Evolutionary conservation across 2,797 vertebrate species (phyloP).

Genomic region (Enteromius viviparus): DNA sequence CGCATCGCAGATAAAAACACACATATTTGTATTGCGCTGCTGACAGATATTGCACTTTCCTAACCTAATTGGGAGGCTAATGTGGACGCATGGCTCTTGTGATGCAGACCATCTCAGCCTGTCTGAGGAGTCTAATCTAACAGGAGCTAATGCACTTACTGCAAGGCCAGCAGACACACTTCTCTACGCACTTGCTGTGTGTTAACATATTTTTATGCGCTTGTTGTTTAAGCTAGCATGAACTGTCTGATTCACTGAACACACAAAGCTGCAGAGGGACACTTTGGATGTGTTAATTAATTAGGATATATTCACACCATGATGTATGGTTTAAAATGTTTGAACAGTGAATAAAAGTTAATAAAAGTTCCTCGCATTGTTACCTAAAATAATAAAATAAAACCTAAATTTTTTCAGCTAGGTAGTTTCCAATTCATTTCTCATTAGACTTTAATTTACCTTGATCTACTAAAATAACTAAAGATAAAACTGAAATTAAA

Average conservation of each 20-base stretch:
- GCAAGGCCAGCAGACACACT: conserved; percentile 40
- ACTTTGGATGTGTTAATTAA: not conserved
- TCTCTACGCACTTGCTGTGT: conserved; percentile 29
- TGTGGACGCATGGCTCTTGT: conserved; percentile 89
- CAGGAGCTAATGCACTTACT: conserved; percentile 75
- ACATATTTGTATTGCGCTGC: conserved; percentile 96
- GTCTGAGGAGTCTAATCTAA: conserved; percentile 73
- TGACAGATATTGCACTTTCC: conserved; percentile 99
- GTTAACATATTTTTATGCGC: conserved; percentile 36
- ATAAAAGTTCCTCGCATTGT: not conserved
- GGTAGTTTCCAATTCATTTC: too few species aligned
- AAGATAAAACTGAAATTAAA: not conserved
- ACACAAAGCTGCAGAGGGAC: not conserved
- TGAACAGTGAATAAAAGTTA: not conserved
- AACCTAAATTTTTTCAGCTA: too few species aligned
- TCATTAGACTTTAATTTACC: not conserved
- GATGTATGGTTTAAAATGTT: not conserved
- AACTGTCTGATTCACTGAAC: not conserved
- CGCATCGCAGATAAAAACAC: conserved; percentile 89
- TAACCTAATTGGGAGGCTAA: conserved; percentile 92
- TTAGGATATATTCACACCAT: not conserved
- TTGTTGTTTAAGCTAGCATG: conserved; percentile 3
- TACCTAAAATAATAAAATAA: not conserved
- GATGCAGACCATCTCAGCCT: conserved; percentile 77
- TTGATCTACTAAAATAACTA: not conserved